Conservation (phyloP, 2,888 invertebrate genomes). For the Ormyrus labotus region DNA sequence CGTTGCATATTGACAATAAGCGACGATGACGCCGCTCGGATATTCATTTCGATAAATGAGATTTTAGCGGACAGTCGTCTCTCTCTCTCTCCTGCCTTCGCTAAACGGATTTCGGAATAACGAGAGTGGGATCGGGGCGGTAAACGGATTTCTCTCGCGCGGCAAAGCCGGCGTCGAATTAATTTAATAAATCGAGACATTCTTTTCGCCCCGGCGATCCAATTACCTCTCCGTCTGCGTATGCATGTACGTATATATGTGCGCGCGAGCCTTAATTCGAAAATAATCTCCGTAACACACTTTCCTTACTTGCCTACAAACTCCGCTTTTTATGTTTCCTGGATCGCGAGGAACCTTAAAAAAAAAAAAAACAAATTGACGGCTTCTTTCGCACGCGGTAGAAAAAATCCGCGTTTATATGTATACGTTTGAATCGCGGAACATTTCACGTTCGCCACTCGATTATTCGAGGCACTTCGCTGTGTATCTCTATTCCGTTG, state of each 20-base stretch:
- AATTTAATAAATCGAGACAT: slow-evolving; percentile 54
- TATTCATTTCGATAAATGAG: slow-evolving; percentile 42
- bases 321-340: slow-evolving; percentile 3
- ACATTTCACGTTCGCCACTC: too few relatives aligned
- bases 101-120: slow-evolving; percentile 42
- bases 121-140: slow-evolving; percentile 13
- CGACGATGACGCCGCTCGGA: slow-evolving; percentile 33
- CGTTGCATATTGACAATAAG: slow-evolving; percentile 29
- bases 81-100: neutral
- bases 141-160: slow-evolving; percentile 48
- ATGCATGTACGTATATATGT: neutral
- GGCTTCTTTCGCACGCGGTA: too few relatives aligned
- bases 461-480: too few relatives aligned
- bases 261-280: slow-evolving; percentile 30
- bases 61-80: slow-evolving; percentile 17
- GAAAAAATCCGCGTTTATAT: too few relatives aligned
- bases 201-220: slow-evolving; percentile 35
- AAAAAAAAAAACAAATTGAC: too few relatives aligned
- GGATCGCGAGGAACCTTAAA: neutral
- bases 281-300: slow-evolving; percentile 36
- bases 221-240: slow-evolving; percentile 24
- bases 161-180: slow-evolving; percentile 22
- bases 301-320: slow-evolving; percentile 30
- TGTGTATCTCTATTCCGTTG: too few relatives aligned
- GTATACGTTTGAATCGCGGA: too few relatives aligned